A percentile compares a stretch with the other conserved stretches of the same genome.
Evolutionary conservation across 2,888 invertebrate species (phyloP).

Genomic region (Tachina grossa): DNA sequence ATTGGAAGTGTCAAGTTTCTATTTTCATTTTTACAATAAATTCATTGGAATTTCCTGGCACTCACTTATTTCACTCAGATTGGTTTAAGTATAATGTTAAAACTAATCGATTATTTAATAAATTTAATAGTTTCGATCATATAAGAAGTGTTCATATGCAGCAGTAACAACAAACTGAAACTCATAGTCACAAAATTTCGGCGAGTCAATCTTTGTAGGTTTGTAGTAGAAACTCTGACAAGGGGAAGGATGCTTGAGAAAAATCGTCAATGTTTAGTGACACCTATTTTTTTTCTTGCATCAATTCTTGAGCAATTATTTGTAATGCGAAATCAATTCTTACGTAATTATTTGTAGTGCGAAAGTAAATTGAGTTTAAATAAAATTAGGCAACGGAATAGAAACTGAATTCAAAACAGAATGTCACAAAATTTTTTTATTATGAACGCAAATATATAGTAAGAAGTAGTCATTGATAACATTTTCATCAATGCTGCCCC

Average conservation of each 20-base stretch:
- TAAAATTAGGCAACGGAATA: too few relatives aligned
- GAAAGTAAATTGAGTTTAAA: too few relatives aligned
- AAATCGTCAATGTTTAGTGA: not conserved
- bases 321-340: too few relatives aligned
- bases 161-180: slow-evolving; percentile 75
- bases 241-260: not conserved
- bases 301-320: too few relatives aligned
- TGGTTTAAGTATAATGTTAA: not conserved
- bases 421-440: too few relatives aligned
- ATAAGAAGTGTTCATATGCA: slow-evolving; percentile 41
- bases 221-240: not conserved
- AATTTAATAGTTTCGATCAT: slow-evolving; percentile 5
- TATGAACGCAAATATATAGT: too few relatives aligned
- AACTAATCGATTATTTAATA: not conserved
- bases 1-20: not conserved
- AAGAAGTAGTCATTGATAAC: too few relatives aligned
- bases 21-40: not conserved
- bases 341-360: too few relatives aligned
- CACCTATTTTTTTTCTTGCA: too few relatives aligned
- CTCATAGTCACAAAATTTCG: slow-evolving; percentile 73
- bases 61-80: slow-evolving; percentile 8
- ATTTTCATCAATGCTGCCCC: too few relatives aligned
- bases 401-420: too few relatives aligned
- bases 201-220: slow-evolving; percentile 56
- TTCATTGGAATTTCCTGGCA: slow-evolving; percentile 7